phyloP scores from a whole-genome alignment of 2,797 vertebrate species.

The Takifugu rubripes region DNA sequence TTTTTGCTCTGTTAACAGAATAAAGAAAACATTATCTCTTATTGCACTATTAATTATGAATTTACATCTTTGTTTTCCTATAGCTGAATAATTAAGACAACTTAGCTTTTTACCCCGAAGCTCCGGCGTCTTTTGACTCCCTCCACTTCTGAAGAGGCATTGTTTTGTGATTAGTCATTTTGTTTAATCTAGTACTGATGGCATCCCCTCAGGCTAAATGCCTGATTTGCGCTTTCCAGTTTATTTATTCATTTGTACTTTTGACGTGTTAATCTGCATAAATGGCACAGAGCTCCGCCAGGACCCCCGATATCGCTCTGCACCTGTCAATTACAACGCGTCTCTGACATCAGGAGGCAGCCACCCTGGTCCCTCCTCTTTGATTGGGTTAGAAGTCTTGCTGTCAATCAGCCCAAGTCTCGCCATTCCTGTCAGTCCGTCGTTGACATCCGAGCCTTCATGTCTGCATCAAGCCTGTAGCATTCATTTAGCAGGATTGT shows the following conservation, averaged over 20 bases:
- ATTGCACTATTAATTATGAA: constrained; percentile 54
- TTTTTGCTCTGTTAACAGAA: constrained; percentile 1
- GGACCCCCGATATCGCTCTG: constrained; percentile 54
- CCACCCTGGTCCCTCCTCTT: constrained; percentile 40
- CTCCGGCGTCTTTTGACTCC: constrained; percentile 71
- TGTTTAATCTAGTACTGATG: constrained; percentile 79
- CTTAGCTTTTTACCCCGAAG: constrained; percentile 70
- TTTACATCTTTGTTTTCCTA: constrained; percentile 66
- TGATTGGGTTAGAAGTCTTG: constrained; percentile 38
- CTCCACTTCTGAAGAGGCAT: constrained; percentile 69
- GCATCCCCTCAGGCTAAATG: constrained; percentile 72
- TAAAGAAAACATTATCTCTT: constrained; percentile 44
- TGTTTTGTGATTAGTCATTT: constrained; percentile 76
- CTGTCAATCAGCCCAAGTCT: constrained; percentile 54
- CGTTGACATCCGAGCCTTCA: constrained; percentile 46
- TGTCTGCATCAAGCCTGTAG: constrained; percentile 32
- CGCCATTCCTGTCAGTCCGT: constrained; percentile 31
- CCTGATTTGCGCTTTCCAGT: constrained; percentile 67
- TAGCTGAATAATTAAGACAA: constrained; percentile 75
- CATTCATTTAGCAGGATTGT: constrained; percentile 40
- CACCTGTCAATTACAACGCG: constrained; percentile 66
- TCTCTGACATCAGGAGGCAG: constrained; percentile 47
- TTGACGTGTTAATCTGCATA: constrained; percentile 76
- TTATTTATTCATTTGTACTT: constrained; percentile 79
- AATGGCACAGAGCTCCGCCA: constrained; percentile 63